Conservation (phyloP, 2,888 invertebrate genomes). For the Ochropleura leucogaster region DNA sequence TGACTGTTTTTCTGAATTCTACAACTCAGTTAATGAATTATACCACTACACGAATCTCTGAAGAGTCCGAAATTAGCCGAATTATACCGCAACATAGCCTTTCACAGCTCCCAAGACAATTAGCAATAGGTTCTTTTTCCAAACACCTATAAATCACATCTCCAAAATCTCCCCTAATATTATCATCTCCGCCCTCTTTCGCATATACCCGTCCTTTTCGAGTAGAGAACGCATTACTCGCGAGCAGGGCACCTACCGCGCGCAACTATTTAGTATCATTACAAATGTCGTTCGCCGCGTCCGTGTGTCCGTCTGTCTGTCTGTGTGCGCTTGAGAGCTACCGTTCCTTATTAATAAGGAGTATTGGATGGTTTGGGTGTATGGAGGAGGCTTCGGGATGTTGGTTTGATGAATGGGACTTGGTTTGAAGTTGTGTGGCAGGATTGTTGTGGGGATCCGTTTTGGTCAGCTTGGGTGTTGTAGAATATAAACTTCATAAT, state of each 20-base stretch:
- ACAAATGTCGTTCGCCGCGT: conserved; percentile 87
- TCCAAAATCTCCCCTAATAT: conserved; percentile 1
- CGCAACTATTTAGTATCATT: conserved; percentile 90
- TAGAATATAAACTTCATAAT: neutral
- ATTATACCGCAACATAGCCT: neutral
- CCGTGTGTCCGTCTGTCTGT: conserved; percentile 80
- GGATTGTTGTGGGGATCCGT: neutral
- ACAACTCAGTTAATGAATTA: too few relatives aligned
- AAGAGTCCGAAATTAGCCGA: neutral
- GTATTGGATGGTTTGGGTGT: conserved; percentile 69
- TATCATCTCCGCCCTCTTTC: conserved; percentile 19
- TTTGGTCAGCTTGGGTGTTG: neutral
- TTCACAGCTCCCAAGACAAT: neutral
- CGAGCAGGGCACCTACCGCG: conserved; percentile 88
- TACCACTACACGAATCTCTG: too few relatives aligned
- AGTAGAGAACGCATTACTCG: conserved; percentile 86
- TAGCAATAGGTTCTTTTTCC: neutral
- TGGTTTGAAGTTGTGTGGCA: neutral
- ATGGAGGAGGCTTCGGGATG: conserved; percentile 70
- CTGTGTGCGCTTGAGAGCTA: conserved; percentile 80
- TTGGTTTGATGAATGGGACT: neutral
- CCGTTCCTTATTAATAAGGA: conserved; percentile 89
- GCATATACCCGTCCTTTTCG: conserved; percentile 67
- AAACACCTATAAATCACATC: too few relatives aligned
- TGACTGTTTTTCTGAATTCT: too few relatives aligned